These are phyloP conservation scores for Phylloscopus trochilus DNA, from an alignment of 2,113 vertebrate genomes.

Conservation along the genomic window DNA sequence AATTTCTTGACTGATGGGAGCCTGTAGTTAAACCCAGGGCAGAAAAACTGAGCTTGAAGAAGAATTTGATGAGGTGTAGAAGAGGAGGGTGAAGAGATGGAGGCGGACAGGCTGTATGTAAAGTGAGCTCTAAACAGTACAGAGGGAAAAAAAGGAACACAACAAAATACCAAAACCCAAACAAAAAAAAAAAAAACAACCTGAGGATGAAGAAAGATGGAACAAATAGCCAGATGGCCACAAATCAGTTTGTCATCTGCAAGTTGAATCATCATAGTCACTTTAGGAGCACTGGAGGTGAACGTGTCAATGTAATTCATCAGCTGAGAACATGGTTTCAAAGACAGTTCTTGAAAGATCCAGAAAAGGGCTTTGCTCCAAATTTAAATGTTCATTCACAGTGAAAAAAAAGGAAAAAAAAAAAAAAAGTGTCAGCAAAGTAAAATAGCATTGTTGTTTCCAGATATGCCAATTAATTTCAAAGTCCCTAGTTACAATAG, in stretches of 20 bases:
- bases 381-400: not conserved
- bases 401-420: not conserved
- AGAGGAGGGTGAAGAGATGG: not conserved
- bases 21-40: not conserved
- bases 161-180: not conserved
- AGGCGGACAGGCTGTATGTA: not conserved
- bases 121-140: not conserved
- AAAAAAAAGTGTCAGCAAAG: not conserved
- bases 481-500: not conserved
- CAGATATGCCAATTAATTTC: not conserved
- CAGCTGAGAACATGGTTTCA: not conserved
- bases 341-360: not conserved
- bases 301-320: not conserved
- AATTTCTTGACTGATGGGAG: slow-evolving; percentile 10
- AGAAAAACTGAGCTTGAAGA: not conserved
- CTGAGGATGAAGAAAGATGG: not conserved
- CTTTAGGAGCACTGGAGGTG: not conserved
- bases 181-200: not conserved
- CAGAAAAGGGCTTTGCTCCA: not conserved
- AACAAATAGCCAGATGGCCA: not conserved
- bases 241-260: not conserved
- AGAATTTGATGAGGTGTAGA: not conserved
- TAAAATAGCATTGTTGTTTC: not conserved
- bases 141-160: not conserved
- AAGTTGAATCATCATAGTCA: not conserved